Percentiles rank a stretch among this genome's conserved stretches.
Evolutionary conservation across 2,113 vertebrate genomes (phyloP).

Genomic region (Notarius quadriscutis): DNA sequence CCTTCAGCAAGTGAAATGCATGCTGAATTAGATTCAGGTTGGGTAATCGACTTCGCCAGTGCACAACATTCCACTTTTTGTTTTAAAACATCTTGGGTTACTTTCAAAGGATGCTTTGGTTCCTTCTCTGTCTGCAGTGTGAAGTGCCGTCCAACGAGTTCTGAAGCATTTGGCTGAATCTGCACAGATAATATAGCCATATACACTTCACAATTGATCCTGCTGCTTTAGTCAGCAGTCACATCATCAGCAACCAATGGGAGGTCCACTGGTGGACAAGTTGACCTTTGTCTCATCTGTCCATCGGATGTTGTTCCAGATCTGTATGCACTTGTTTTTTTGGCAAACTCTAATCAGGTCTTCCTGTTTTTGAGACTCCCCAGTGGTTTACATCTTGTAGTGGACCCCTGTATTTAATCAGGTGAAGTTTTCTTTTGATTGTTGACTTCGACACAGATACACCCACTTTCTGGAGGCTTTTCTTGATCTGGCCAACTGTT

Average conservation of each 20-base stretch:
- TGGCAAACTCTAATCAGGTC: neutral
- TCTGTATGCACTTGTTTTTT: neutral
- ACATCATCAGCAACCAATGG: neutral
- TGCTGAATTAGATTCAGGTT: neutral
- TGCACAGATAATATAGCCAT: neutral
- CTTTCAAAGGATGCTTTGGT: neutral
- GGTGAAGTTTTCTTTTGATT: neutral
- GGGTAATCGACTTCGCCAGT: neutral
- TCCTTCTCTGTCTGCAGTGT: neutral
- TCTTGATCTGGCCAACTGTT: neutral
- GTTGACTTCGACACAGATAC: neutral
- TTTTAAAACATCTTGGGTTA: neutral
- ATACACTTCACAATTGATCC: neutral
- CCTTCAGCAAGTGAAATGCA: neutral
- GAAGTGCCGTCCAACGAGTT: neutral
- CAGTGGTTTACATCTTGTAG: neutral
- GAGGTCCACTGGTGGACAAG: neutral
- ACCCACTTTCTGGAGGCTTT: neutral
- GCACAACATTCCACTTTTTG: neutral
- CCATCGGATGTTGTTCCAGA: neutral
- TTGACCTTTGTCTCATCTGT: neutral
- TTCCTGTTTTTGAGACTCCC: neutral
- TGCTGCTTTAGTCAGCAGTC: neutral
- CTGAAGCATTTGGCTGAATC: neutral
- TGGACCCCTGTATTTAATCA: neutral